A percentile compares a stretch with the other conserved stretches of the same genome.
Conservation (phyloP, 2,797 vertebrate genomes). For the Gephyroberyx darwinii region DNA sequence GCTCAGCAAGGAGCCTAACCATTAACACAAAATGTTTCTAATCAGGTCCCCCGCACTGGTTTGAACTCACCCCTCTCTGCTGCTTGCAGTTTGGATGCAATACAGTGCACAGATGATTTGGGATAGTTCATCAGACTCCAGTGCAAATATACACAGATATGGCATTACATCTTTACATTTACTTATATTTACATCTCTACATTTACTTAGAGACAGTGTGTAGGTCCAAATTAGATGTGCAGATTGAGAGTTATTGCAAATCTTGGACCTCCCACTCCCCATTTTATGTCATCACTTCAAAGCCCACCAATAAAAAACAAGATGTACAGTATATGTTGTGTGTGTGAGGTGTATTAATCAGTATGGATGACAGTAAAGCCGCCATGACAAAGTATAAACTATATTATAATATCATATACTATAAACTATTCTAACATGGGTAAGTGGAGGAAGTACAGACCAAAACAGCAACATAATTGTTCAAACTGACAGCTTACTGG, state of each 20-base stretch:
- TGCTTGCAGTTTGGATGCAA: no score
- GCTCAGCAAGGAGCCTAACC: no score
- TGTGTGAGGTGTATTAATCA: background rate
- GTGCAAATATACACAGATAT: no score
- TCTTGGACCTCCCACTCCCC: conserved; percentile 22
- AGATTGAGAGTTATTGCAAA: conserved; percentile 17
- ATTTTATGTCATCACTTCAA: conserved; percentile 14
- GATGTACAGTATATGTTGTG: no score
- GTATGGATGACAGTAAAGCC: conserved; percentile 15
- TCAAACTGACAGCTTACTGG: background rate
- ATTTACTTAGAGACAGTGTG: background rate
- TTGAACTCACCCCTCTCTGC: no score
- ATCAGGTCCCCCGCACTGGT: no score
- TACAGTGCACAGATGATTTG: no score
- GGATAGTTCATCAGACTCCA: no score
- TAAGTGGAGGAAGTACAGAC: background rate
- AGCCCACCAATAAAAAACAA: background rate
- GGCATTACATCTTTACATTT: background rate
- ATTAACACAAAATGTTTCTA: no score
- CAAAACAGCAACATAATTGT: background rate
- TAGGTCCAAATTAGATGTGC: conserved; percentile 18
- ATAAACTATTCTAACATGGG: background rate
- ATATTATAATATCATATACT: no score
- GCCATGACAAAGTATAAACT: background rate
- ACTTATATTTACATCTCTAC: no score